Evolutionary conservation across 2,797 vertebrate genomes (phyloP), one percentile per base, ranked within the genome.

Genomic region (Spizella passerina): DNA sequence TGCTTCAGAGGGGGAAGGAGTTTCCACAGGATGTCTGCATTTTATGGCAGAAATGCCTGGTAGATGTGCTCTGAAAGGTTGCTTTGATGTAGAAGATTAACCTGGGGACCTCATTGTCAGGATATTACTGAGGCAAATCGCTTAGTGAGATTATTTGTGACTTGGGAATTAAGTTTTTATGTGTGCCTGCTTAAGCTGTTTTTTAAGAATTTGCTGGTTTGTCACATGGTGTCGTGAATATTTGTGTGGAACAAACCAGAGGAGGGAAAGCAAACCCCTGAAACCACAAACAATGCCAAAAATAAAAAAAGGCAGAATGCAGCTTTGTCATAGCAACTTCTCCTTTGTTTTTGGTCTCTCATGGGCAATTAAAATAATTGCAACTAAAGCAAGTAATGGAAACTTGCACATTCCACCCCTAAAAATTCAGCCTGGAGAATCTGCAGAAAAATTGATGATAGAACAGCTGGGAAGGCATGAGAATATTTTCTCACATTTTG

Each of bases 21-120:
- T 96, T 96, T 97, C 94, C 95, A 94, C 95, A 96, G 95, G 96
- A 96, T 93, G 84, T 94, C 92, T 95, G 86, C 7, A 3, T 91
- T 94, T 93, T 75, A 68, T 60, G 78, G 88, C 78, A 86, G 78
- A 87, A 96, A 93, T 66, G 56, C 61, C 81, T 91, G 63, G 79
- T 86, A 64, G 91, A 89, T 88, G 91, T 96, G 64, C 70, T 92
- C 69, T 85, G 88, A 82, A 93, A 77, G 41, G 44, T 92, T 70
- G 82, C 86, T 96, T 97, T 96, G 84, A 93, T 90, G 84, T 93
- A 12, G 68, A 49, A 93, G 90, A 94, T 94, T 96, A 94, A 94
- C 91, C 93, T 96, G 95, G 39, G 82, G 96, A 96, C 94, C 82
- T 96, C 76, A 82, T 83, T 87, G 75, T 91, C 68, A 73, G 79